phyloP scores from a whole-genome alignment of 1,140 invertebrate genomes.

The Drosophila arawakana region DNA sequence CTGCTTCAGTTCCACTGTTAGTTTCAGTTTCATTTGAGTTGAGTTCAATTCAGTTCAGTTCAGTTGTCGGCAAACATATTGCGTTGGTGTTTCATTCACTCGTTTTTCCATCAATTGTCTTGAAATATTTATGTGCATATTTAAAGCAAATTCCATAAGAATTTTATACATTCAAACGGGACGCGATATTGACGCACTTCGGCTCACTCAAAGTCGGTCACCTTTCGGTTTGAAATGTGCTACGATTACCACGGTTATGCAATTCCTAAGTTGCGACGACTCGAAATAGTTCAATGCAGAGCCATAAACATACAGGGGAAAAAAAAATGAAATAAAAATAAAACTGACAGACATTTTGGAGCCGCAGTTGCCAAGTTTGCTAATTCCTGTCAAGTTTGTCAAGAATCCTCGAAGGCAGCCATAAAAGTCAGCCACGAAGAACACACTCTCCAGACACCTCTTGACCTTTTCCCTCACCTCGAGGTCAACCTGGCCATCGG shows the following conservation, averaged over 20 bases:
- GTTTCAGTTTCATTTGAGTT: conserved; percentile 42
- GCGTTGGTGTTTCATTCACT: conserved; percentile 17
- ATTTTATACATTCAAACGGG: conserved; percentile 10
- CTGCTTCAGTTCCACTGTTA: conserved; percentile 1
- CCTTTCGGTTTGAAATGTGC: conserved; percentile 1
- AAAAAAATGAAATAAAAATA: conserved; percentile 13
- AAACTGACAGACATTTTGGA: conserved; percentile 30
- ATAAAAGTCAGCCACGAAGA: conserved; percentile 29
- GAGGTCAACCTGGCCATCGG: conserved; percentile 34
- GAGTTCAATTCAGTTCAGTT: conserved; percentile 19
- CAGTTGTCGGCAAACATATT: background rate
- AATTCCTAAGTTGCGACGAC: conserved; percentile 17
- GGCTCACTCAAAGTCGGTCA: conserved; percentile 17
- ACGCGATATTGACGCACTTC: conserved; percentile 4
- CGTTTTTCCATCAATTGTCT: background rate
- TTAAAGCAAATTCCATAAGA: conserved; percentile 6
- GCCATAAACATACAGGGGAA: conserved; percentile 7
- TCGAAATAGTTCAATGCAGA: conserved; percentile 23
- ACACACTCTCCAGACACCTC: conserved; percentile 17
- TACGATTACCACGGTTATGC: conserved; percentile 24
- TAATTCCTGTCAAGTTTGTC: conserved; percentile 35
- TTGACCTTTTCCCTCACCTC: conserved; percentile 63
- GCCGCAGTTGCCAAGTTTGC: conserved; percentile 7
- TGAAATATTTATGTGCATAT: conserved; percentile 60
- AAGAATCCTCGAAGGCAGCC: conserved; percentile 33